These are phyloP conservation scores for Panthera uncia DNA, from an alignment of 2,113 vertebrate species.

Conservation along the genomic window DNA sequence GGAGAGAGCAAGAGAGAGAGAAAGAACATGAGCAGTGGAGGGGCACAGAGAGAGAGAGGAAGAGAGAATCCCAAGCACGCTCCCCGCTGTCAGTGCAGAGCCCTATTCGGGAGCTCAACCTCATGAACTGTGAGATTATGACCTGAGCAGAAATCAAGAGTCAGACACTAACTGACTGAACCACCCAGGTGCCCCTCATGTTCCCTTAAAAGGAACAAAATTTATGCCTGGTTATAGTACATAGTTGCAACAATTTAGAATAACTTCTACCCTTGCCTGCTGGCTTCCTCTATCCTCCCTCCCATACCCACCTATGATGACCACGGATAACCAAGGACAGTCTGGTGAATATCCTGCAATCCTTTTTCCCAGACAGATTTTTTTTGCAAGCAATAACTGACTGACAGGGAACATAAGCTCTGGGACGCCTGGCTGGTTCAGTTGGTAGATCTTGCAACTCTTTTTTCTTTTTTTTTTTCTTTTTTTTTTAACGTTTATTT, in stretches of 20 bases:
- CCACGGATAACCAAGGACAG: neutral
- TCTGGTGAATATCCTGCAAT: neutral
- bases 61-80: no score
- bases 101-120: no score
- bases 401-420: neutral
- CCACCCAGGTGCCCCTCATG: no score
- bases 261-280: neutral
- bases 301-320: accelerated
- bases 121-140: no score
- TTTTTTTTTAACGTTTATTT: no score
- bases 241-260: neutral
- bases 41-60: no score
- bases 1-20: no score
- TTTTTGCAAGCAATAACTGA: neutral
- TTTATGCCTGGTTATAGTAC: neutral
- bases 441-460: neutral
- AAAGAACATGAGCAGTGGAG: no score
- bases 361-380: neutral
- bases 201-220: neutral
- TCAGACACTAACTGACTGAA: no score
- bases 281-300: neutral
- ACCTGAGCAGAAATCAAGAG: no score
- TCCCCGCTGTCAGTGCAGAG: no score
- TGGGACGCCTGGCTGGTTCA: neutral
- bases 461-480: no score